Conservation (phyloP, 2,888 invertebrate genomes). For the Dione vanillae region DNA sequence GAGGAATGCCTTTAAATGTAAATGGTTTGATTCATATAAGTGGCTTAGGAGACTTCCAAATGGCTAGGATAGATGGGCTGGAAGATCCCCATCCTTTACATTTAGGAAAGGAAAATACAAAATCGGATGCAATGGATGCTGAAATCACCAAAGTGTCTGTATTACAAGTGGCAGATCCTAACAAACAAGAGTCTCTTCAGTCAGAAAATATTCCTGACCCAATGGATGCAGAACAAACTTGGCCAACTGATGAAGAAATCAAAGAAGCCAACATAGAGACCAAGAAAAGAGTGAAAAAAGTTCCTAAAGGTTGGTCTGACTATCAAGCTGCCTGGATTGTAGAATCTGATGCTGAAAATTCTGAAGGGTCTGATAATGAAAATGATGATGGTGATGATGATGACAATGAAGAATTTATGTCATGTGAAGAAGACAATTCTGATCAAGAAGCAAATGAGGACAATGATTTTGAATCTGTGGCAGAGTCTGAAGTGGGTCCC, state of each 20-base stretch:
- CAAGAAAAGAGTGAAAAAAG: constrained; percentile 89
- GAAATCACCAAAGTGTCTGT: constrained; percentile 72
- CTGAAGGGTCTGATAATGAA: constrained; percentile 69
- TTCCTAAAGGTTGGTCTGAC: constrained; percentile 98
- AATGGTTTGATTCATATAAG: constrained; percentile 96
- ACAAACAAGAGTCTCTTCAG: constrained; percentile 89
- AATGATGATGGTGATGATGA: constrained; percentile 64
- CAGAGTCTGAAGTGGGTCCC: constrained; percentile 86
- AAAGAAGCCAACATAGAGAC: constrained; percentile 87
- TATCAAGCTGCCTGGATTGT: constrained; percentile 98
- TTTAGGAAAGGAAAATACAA: constrained; percentile 78
- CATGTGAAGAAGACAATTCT: constrained; percentile 80
- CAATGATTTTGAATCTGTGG: constrained; percentile 88
- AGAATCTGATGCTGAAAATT: constrained; percentile 86
- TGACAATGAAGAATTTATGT: constrained; percentile 73
- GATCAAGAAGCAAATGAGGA: constrained; percentile 82
- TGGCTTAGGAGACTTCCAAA: constrained; percentile 96
- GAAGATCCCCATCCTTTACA: constrained; percentile 88
- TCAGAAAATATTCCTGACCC: constrained; percentile 93
- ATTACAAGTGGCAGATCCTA: constrained; percentile 85
- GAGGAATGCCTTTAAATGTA: constrained; percentile 92
- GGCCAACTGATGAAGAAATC: constrained; percentile 97
- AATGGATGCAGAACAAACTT: constrained; percentile 98
- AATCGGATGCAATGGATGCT: constrained; percentile 73
- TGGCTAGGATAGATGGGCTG: constrained; percentile 90